Conservation (phyloP, 1,140 invertebrate species). For the Bombus cullumanus region DNA sequence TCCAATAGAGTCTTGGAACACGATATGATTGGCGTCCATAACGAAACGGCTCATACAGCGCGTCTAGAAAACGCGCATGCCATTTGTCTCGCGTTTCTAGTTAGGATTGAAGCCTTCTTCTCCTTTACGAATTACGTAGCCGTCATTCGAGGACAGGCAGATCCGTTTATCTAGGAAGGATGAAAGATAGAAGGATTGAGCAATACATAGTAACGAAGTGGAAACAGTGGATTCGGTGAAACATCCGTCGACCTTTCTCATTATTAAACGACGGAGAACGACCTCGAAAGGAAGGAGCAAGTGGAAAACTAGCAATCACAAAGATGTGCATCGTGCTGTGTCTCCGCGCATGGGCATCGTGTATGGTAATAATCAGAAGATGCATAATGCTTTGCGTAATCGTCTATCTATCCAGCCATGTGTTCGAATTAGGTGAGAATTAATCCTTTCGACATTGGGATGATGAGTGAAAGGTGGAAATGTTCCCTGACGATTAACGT, state of each 20-base stretch:
- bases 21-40: neutral
- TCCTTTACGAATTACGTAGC: neutral
- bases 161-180: constrained; percentile 23
- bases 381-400: constrained; percentile 29
- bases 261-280: constrained; percentile 48
- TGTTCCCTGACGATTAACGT: neutral
- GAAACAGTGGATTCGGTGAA: constrained; percentile 19
- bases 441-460: neutral
- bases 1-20: neutral
- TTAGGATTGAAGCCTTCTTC: neutral
- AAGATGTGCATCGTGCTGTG: constrained; percentile 47
- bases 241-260: constrained; percentile 33
- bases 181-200: constrained; percentile 9
- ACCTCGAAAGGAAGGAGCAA: constrained; percentile 5
- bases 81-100: neutral
- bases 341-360: constrained; percentile 28
- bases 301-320: neutral
- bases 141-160: constrained; percentile 23
- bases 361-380: constrained; percentile 18
- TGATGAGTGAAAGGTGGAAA: constrained; percentile 23
- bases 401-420: neutral
- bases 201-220: neutral
- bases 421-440: constrained; percentile 3
- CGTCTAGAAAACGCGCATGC: neutral
- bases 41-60: neutral